phyloP scores from a whole-genome alignment of 2,888 invertebrate species.

The Keiferia lycopersicella region DNA sequence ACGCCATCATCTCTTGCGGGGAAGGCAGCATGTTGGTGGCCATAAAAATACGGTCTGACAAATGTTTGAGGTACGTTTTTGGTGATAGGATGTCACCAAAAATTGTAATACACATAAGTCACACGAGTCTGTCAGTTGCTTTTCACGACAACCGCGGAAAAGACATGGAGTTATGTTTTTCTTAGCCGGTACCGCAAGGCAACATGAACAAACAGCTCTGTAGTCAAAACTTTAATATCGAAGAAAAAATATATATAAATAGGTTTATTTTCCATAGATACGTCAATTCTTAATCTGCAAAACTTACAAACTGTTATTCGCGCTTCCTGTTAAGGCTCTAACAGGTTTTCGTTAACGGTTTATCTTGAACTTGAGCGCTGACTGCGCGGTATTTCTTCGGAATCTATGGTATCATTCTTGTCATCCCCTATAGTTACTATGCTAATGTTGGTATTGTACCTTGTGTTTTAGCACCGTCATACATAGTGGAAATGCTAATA shows the following conservation, averaged over 20 bases:
- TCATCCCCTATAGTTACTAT: conserved; percentile 44
- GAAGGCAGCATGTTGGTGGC: no score
- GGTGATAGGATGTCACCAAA: no score
- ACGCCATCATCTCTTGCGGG: no score
- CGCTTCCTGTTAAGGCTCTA: not conserved
- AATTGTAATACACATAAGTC: no score
- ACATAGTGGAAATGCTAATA: conserved; percentile 43
- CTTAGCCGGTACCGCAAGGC: no score
- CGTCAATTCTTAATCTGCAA: not conserved
- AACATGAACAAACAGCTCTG: no score
- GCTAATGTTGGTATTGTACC: conserved; percentile 35
- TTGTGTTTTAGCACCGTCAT: conserved; percentile 41
- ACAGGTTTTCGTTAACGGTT: conserved; percentile 19
- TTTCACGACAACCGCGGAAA: no score
- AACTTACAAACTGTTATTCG: conserved; percentile 12
- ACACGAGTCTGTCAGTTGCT: no score
- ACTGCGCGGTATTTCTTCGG: conserved; percentile 2
- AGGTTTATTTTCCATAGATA: not conserved
- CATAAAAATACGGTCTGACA: no score
- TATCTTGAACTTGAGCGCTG: not conserved
- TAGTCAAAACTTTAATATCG: no score
- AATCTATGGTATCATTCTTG: conserved; percentile 38
- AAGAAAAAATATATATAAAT: not conserved
- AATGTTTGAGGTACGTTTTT: no score
- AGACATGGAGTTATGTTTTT: no score